These are phyloP conservation scores for Thaumetopoea pityocampa DNA, from an alignment of 1,140 invertebrate species.

Conservation along the genomic window DNA sequence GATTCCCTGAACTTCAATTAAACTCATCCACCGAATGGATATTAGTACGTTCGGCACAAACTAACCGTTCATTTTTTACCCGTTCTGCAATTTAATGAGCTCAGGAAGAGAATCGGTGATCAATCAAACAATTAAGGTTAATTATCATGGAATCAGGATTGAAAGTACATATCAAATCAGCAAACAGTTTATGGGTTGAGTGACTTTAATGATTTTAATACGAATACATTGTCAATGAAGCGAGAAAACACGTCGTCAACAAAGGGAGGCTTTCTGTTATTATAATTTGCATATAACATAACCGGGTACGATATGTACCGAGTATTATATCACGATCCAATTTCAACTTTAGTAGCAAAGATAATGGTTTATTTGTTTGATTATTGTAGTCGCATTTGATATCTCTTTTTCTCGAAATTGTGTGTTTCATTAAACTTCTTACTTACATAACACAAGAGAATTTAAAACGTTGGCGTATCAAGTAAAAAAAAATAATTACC, in stretches of 20 bases:
- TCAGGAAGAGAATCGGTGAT: slow-evolving; percentile 4
- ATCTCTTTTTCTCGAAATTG: no score
- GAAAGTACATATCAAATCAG: no score
- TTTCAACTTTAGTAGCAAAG: no score
- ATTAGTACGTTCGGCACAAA: no score
- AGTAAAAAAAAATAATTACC: slow-evolving; percentile 4
- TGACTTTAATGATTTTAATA: slow-evolving; percentile 1
- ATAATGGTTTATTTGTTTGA: no score
- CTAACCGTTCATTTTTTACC: no score
- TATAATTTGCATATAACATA: slow-evolving; percentile 13
- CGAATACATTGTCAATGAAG: not conserved
- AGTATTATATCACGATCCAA: no score
- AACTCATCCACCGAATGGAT: no score
- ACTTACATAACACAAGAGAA: slow-evolving; percentile 11
- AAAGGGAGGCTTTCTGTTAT: slow-evolving; percentile 14
- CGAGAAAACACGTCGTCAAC: slow-evolving; percentile 1
- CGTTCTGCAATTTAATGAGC: no score
- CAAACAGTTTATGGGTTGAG: slow-evolving; percentile 4
- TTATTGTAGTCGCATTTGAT: no score
- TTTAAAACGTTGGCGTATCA: slow-evolving; percentile 12
- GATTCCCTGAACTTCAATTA: no score
- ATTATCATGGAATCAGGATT: slow-evolving; percentile 9
- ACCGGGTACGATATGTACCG: no score
- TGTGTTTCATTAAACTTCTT: slow-evolving; percentile 13
- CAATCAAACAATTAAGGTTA: slow-evolving; percentile 11